Evolutionary conservation across 2,888 invertebrate genomes (phyloP).

Genomic region (Urechis unicinctus): DNA sequence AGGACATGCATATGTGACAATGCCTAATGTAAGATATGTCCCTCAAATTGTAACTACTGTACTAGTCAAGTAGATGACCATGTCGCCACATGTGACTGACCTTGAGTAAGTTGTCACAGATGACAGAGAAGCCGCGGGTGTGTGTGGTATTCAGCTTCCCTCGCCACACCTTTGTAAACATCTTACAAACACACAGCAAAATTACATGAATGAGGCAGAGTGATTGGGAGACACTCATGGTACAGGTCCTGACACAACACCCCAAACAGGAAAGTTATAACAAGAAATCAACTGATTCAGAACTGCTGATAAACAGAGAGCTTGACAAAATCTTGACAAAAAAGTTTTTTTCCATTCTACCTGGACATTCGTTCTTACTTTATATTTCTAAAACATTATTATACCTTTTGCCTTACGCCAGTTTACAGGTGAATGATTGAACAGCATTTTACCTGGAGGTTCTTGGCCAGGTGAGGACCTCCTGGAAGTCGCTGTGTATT

Average conservation of each 20-base stretch:
- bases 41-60: background rate
- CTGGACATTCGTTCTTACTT: background rate
- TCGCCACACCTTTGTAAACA: slow-evolving; percentile 77
- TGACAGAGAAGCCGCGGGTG: slow-evolving; percentile 43
- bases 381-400: background rate
- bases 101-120: slow-evolving; percentile 52
- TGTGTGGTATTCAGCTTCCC: slow-evolving; percentile 39
- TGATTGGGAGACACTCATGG: too few species aligned
- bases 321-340: background rate
- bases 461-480: slow-evolving; percentile 33
- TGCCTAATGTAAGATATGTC: too few species aligned
- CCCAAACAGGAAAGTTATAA: background rate
- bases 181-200: too few species aligned
- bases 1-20: too few species aligned
- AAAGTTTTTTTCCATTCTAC: background rate
- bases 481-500: slow-evolving; percentile 74
- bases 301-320: background rate
- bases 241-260: too few species aligned
- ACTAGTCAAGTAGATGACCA: background rate
- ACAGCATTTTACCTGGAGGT: slow-evolving; percentile 39
- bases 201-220: slow-evolving; percentile 3
- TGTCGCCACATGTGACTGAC: slow-evolving; percentile 27
- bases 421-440: too few species aligned
- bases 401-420: too few species aligned
- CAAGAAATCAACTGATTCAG: background rate